A percentile compares a stretch with the other conserved stretches of the same genome.
Evolutionary conservation across 92 coral and sea anemone genomes (phyloP).

Genomic region (Epizoanthus scotinus): DNA sequence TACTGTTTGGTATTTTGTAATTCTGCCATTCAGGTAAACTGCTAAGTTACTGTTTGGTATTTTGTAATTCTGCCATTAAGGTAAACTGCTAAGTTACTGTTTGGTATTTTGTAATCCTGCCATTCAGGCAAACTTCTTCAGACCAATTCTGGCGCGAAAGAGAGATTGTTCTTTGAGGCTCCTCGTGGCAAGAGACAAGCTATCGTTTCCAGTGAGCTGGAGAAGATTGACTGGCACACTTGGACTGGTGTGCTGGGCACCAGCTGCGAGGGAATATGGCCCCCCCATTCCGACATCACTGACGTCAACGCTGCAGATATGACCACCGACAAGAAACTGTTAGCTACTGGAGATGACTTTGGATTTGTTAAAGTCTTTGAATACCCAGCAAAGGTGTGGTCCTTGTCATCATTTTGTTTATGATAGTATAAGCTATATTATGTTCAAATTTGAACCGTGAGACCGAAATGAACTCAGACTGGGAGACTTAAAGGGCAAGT

Average conservation of each 20-base stretch:
- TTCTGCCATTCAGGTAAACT: no score
- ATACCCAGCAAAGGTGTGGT: conserved; percentile 86
- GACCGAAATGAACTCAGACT: no score
- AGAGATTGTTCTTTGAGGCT: conserved; percentile 95
- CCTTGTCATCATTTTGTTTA: no score
- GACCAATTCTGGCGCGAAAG: conserved; percentile 97
- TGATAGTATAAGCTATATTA: no score
- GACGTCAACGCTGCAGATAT: conserved; percentile 91
- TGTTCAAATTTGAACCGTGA: no score
- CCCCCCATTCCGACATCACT: conserved; percentile 95
- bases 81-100: background rate
- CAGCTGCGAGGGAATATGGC: conserved; percentile 92
- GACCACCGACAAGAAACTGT: conserved; percentile 80
- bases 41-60: no score
- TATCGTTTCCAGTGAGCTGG: conserved; percentile 71
- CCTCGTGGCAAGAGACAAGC: conserved; percentile 97
- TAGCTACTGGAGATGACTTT: conserved; percentile 99
- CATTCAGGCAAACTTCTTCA: conserved; percentile 88
- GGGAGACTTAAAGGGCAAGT: no score
- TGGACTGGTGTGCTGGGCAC: conserved; percentile 97
- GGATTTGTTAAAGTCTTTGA: conserved; percentile 97
- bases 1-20: no score
- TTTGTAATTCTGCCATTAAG: no score
- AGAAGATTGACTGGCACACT: conserved; percentile 88
- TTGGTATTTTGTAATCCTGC: background rate